Conservation (phyloP, 2,797 vertebrate species). For the Chrysocyon brachyurus region DNA sequence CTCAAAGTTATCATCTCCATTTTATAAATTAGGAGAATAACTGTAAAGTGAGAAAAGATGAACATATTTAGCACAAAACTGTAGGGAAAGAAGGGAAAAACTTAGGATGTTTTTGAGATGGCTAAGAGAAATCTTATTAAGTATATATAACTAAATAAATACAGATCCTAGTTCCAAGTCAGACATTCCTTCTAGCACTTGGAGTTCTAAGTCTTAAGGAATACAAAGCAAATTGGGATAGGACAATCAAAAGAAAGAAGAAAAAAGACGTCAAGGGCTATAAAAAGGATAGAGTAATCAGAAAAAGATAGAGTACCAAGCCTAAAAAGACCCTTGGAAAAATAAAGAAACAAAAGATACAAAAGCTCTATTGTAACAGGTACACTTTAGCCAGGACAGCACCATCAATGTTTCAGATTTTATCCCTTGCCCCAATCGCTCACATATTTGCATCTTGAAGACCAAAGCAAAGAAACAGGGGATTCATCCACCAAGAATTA, state of each 20-base stretch:
- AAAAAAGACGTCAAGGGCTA: neutral
- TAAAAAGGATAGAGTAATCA: neutral
- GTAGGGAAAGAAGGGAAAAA: neutral
- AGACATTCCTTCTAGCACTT: neutral
- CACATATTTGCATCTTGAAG: neutral
- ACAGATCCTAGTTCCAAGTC: neutral
- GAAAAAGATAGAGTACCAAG: neutral
- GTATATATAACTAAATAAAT: neutral
- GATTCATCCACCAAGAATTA: neutral
- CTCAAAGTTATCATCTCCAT: neutral
- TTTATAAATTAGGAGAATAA: neutral
- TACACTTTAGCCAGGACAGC: neutral
- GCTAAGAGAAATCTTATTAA: neutral
- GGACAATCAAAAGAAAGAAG: neutral
- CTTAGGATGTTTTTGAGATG: neutral
- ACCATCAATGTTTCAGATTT: rapidly evolving
- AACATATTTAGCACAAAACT: neutral
- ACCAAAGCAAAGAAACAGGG: neutral
- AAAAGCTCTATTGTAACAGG: neutral
- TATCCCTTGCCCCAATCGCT: neutral
- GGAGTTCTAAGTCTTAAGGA: neutral
- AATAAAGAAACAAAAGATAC: neutral
- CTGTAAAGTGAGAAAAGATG: neutral
- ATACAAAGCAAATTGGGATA: neutral
- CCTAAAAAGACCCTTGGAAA: neutral